Percentiles rank a stretch among this genome's conserved stretches.
Evolutionary conservation across 2,888 invertebrate species (phyloP).

Genomic region (Pseudococcus longispinus): DNA sequence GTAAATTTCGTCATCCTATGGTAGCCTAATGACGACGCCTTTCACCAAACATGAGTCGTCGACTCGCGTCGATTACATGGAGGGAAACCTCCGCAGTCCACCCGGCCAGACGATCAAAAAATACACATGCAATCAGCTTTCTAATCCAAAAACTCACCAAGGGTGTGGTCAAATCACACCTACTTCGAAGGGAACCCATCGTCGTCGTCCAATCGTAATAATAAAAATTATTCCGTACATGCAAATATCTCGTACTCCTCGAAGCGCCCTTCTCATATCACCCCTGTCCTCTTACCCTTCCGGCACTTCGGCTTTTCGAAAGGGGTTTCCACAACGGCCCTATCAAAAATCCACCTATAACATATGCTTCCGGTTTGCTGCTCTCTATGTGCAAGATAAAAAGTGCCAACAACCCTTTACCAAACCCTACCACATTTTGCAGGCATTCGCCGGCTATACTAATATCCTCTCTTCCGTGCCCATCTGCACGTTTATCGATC

Average conservation of each 20-base stretch:
- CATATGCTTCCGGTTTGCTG: background rate
- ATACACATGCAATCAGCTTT: background rate
- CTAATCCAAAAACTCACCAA: background rate
- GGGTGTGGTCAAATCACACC: slow-evolving; percentile 31
- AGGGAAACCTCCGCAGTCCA: background rate
- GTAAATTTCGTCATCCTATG: too few species aligned
- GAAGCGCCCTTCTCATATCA: background rate
- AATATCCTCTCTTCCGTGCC: background rate
- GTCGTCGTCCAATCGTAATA: background rate
- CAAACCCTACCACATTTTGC: background rate
- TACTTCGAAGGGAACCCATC: background rate
- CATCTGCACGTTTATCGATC: background rate
- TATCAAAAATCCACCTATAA: slow-evolving; percentile 11
- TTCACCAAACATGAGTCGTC: background rate
- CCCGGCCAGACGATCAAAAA: background rate
- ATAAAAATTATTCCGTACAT: background rate
- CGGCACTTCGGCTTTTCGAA: background rate
- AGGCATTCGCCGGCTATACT: background rate
- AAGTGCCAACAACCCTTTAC: background rate
- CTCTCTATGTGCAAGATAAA: background rate
- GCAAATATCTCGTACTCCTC: background rate
- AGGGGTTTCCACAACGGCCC: background rate
- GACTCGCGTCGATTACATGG: background rate
- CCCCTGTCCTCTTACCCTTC: background rate
- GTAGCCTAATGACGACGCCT: background rate